Evolutionary conservation across 2,797 vertebrate genomes (phyloP).

Genomic region (Sebastes umbrosus): DNA sequence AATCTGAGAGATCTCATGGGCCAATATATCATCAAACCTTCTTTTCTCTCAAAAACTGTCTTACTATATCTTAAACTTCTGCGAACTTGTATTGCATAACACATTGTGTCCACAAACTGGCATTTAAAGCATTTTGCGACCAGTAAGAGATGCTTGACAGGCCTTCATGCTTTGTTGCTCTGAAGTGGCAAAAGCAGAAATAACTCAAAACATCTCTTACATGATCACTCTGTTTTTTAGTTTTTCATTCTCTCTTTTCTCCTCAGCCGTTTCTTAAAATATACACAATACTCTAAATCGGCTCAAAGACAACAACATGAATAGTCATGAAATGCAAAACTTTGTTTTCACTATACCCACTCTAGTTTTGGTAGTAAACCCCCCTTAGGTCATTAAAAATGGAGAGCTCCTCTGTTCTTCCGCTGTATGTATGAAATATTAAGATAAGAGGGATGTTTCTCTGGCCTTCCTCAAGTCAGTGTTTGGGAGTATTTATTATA

Average conservation of each 20-base stretch:
- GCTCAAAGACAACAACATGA: conserved; percentile 53
- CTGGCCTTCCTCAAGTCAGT: conserved; percentile 16
- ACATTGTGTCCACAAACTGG: neutral
- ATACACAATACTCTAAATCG: conserved; percentile 30
- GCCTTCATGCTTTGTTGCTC: conserved; percentile 7
- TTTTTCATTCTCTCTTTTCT: neutral
- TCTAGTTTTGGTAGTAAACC: conserved; percentile 36
- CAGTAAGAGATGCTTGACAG: neutral
- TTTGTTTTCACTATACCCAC: conserved; percentile 42
- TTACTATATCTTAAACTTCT: neutral
- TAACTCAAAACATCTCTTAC: conserved; percentile 8
- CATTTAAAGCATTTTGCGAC: neutral
- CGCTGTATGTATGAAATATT: conserved; percentile 58
- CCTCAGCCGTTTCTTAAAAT: neutral
- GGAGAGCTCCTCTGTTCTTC: conserved; percentile 44
- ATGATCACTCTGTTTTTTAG: neutral
- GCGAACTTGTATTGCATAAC: neutral
- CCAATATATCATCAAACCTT: neutral
- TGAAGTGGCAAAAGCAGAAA: conserved; percentile 21
- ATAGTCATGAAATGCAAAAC: conserved; percentile 54
- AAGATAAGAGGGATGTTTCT: conserved; percentile 43
- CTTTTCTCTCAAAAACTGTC: neutral
- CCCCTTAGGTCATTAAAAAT: conserved; percentile 61
- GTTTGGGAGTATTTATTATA: conserved; percentile 43
- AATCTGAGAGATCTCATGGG: neutral